Evolutionary conservation across 1,140 invertebrate genomes (phyloP).

Genomic region (Trinorchestia longiramus): DNA sequence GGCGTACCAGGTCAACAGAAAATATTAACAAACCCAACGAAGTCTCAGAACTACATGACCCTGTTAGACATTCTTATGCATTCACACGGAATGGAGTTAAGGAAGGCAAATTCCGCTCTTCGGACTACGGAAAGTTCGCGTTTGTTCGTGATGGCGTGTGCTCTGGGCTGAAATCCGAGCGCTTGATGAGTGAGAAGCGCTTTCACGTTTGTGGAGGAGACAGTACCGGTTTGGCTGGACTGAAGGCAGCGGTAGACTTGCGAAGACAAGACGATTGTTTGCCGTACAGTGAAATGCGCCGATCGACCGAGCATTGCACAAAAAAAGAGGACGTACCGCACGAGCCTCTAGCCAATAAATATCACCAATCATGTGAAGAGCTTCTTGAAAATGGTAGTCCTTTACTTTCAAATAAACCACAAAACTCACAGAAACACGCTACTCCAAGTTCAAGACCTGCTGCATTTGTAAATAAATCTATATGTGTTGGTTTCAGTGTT

Average conservation of each 20-base stretch:
- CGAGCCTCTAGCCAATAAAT: not conserved
- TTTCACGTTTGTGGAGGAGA: not conserved
- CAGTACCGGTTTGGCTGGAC: slow-evolving; percentile 7
- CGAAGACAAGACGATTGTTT: not conserved
- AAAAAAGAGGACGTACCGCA: not conserved
- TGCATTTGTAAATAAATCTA: not conserved
- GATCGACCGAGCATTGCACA: not conserved
- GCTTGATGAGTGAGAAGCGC: not conserved
- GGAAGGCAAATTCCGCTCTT: not conserved
- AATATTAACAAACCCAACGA: not conserved
- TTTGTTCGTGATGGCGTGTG: not conserved
- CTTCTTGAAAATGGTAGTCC: not conserved
- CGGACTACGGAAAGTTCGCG: not conserved
- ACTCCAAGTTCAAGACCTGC: not conserved
- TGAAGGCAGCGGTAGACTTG: not conserved
- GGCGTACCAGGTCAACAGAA: not conserved
- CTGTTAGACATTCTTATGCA: not conserved
- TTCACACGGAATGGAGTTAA: not conserved
- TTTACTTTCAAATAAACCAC: not conserved
- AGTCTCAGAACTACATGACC: not conserved
- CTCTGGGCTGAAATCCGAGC: not conserved
- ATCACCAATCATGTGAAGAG: not conserved
- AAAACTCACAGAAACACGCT: not conserved
- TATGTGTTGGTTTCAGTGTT: not conserved
- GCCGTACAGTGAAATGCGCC: not conserved